Evolutionary conservation across 2,888 invertebrate species (phyloP).

Genomic region (Tipula confusa): DNA sequence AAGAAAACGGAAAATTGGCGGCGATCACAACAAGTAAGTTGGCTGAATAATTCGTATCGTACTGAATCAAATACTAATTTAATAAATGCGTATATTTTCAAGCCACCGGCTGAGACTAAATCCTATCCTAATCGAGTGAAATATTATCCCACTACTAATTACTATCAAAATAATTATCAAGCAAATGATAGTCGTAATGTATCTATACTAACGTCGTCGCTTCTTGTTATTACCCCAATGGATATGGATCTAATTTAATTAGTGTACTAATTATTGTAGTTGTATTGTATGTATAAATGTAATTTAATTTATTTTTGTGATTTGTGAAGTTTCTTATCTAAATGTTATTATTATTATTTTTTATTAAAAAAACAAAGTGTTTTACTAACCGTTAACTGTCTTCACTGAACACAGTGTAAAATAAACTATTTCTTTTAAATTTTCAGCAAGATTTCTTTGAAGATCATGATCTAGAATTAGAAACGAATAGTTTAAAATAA

Average conservation of each 20-base stretch:
- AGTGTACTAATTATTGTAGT: background rate
- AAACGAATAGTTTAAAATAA: background rate
- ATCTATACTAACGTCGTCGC: background rate
- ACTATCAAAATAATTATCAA: background rate
- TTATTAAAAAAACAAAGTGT: background rate
- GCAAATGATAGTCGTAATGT: background rate
- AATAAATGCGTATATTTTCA: background rate
- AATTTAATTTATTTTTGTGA: slow-evolving; percentile 14
- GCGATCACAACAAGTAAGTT: slow-evolving; percentile 32
- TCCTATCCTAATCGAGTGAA: background rate
- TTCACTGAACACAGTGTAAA: background rate
- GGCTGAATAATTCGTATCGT: background rate
- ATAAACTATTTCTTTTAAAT: background rate
- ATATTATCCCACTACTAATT: slow-evolving; percentile 7
- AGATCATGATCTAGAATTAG: background rate
- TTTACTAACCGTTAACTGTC: background rate
- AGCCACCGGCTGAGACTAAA: background rate
- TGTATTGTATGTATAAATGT: background rate
- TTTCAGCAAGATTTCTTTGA: slow-evolving; percentile 25
- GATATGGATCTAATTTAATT: background rate
- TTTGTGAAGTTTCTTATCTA: background rate
- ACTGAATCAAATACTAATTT: background rate
- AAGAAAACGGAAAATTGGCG: slow-evolving; percentile 37
- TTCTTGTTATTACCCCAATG: background rate
- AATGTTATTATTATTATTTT: too few relatives aligned